Evolutionary conservation across 2,888 invertebrate genomes (phyloP).

Genomic region (Mesoligia furuncula): DNA sequence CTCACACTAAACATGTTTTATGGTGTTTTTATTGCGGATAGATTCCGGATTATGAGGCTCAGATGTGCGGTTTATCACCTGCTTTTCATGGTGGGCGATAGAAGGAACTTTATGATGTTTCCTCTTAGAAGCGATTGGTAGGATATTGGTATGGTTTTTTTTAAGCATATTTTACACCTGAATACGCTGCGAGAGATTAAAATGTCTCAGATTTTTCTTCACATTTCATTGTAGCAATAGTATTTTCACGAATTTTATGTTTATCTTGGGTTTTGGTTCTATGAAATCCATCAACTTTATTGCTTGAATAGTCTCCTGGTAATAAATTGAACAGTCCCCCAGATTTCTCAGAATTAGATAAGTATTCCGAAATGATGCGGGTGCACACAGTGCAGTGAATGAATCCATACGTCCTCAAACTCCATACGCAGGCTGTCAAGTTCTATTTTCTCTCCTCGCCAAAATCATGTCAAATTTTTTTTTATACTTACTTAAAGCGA

Average conservation of each 20-base stretch:
- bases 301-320: background rate
- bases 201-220: background rate
- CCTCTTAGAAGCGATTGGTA: background rate
- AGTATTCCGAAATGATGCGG: background rate
- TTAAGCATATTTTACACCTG: background rate
- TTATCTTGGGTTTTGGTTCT: background rate
- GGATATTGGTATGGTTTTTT: constrained; percentile 20
- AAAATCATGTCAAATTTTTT: background rate
- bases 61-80: constrained; percentile 40
- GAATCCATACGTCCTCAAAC: background rate
- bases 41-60: constrained; percentile 46
- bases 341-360: no score
- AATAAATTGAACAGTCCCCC: background rate
- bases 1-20: constrained; percentile 59
- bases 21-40: constrained; percentile 56
- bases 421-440: background rate
- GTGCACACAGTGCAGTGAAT: no score
- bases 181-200: background rate
- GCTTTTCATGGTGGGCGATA: constrained; percentile 27
- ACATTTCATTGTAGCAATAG: background rate
- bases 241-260: background rate
- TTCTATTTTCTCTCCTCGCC: background rate
- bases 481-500: no score
- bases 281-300: background rate
- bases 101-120: constrained; percentile 6